Base-by-base conservation (phyloP, 1,140 invertebrate species). In the Brachionus manjavacas region DNA sequence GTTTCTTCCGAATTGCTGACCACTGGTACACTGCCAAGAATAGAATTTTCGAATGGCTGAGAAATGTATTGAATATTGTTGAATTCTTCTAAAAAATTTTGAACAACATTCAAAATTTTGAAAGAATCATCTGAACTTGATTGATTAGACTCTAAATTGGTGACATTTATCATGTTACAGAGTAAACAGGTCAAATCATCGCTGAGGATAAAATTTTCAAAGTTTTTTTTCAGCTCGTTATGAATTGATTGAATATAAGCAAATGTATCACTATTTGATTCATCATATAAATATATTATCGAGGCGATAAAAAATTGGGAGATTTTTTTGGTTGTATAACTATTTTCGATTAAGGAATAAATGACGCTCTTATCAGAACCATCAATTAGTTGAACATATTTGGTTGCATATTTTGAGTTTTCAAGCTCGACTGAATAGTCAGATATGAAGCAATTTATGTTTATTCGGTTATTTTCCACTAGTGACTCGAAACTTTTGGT, bases 131-230 rank as follows among this genome's bases (percentile, higher is more conserved):
- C 52, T 55, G 14, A 39, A n/a, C 25, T 16, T 23, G 35, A 46
- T 66, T 25, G 20, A 43, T 46, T 81, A 16, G 28, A 35, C 6
- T 43, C 35, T 14, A 81, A 68, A 64, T 81, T 81, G 16, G 79
- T 49, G 6, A 35, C 79, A 7, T 81, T 81, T 41, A 81, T 81
- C 79, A 81, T 81, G 9, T 81, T 81, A 68, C 79, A 81, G 9
- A 81, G 25, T 43, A 81, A 35, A 68, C 79, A 64, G 0, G 52
- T 81, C 7, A 81, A 68, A 81, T 60, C 35, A 20, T 43, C 31
- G 20, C 35, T 64, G n/a, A 64, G 12, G 1, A 64, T 60, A 81
- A 81, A 68, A 81, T 60, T 20, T 20, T 43, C 52, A 81, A 28
- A 41, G 20, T 25, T 81, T 28, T 64, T 60, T 68, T 64, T 81